Base-by-base conservation (phyloP, 2,888 invertebrate genomes). In the Lobophora halterata region DNA sequence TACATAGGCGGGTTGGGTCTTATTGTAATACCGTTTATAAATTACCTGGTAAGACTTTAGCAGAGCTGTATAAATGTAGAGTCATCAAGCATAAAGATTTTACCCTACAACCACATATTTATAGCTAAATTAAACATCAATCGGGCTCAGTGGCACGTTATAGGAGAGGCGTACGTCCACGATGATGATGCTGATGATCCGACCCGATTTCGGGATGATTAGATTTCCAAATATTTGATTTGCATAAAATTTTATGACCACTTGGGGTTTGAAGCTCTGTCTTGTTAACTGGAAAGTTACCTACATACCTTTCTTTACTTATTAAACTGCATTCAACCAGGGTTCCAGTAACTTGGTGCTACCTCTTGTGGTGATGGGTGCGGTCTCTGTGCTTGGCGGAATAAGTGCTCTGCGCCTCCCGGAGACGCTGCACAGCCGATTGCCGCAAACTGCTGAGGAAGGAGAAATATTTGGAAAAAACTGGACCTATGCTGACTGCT, bases 1-100 rank as follows among this genome's bases (percentile, higher is more conserved):
- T 97, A 97, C 70, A 93, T 97, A 52, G 96, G 95, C 31, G 97
- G 97, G 32, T 85, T 96, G 47, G 97, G 97, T 19, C 88, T 97
- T 25, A 94, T 96, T 49, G 91, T 96, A 35, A 97, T 97, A 69
- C 97, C 97, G 5, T 96, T 96, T 77, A 92, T 97, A 46, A 96
- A 95, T 33, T 96, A 96, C 77, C 88, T 97, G 90, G 96, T 96
- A 89, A 89, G 90, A 47, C 35, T 24, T n/a, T n/a, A n/a, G n/a
- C n/a, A n/a, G n/a, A n/a, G n/a, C n/a, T n/a, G n/a, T n/a, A n/a
- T n/a, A n/a, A n/a, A n/a, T n/a, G n/a, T n/a, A n/a, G n/a, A n/a
- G n/a, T n/a, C n/a, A n/a, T n/a, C n/a, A n/a, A n/a, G n/a, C n/a
- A n/a, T n/a, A n/a, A n/a, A n/a, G n/a, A n/a, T n/a, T n/a, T n/a